Percentiles rank a stretch among this genome's conserved stretches.
Evolutionary conservation across 2,888 invertebrate species (phyloP).

Genomic region (Molorchus minor): DNA sequence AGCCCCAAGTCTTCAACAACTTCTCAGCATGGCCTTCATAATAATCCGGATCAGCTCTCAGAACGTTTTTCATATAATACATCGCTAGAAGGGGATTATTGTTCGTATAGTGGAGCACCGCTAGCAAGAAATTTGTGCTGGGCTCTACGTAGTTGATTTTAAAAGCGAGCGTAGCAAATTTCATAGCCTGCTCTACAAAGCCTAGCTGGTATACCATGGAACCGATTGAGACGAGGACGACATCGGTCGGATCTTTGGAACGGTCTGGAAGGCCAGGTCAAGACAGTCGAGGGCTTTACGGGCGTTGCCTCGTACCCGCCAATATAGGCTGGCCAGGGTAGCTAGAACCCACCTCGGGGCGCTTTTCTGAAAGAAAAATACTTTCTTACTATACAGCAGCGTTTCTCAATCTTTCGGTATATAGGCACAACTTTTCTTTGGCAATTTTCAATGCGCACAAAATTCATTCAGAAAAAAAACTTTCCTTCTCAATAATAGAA

Average conservation of each 20-base stretch:
- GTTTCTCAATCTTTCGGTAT: no score
- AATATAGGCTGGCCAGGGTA: slow-evolving; percentile 79
- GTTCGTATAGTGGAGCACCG: slow-evolving; percentile 71
- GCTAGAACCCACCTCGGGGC: slow-evolving; percentile 79
- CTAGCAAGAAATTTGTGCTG: slow-evolving; percentile 74
- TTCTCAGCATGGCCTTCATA: slow-evolving; percentile 65
- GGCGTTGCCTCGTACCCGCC: slow-evolving; percentile 77
- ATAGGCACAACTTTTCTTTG: no score
- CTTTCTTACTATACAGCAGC: neutral
- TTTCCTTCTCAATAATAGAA: no score
- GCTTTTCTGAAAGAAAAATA: slow-evolving; percentile 66
- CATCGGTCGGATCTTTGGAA: slow-evolving; percentile 70
- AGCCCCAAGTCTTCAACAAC: slow-evolving; percentile 67
- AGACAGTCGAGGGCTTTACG: slow-evolving; percentile 77
- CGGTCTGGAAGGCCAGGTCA: slow-evolving; percentile 69
- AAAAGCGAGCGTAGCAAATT: slow-evolving; percentile 71
- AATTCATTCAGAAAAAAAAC: no score
- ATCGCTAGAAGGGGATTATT: slow-evolving; percentile 69
- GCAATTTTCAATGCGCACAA: no score
- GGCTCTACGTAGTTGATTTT: slow-evolving; percentile 73
- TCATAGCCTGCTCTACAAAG: slow-evolving; percentile 70
- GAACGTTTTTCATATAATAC: slow-evolving; percentile 69
- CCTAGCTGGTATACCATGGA: slow-evolving; percentile 75
- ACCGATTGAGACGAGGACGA: slow-evolving; percentile 75
- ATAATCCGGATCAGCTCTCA: slow-evolving; percentile 66